phyloP scores from a whole-genome alignment of 2,113 vertebrate species.

The Anthoscopus minutus region DNA sequence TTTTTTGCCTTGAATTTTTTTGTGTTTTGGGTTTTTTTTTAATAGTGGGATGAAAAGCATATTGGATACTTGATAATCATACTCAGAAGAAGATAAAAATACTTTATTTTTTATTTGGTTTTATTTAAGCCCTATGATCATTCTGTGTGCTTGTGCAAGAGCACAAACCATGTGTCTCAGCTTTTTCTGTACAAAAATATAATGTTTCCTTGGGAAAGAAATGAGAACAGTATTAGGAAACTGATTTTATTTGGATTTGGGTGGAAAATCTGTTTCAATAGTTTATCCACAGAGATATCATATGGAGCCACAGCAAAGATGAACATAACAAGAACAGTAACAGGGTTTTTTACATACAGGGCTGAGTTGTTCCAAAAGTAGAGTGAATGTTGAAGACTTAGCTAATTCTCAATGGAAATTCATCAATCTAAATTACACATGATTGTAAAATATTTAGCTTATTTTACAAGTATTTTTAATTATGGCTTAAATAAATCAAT shows the following conservation, averaged over 20 bases:
- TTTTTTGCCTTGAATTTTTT: not conserved
- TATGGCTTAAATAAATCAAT: not conserved
- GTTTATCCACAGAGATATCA: not conserved
- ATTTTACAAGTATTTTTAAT: not conserved
- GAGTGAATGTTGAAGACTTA: not conserved
- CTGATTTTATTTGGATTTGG: not conserved
- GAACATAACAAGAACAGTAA: not conserved
- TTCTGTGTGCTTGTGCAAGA: rapidly evolving
- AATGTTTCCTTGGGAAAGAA: not conserved
- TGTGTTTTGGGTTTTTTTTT: not conserved
- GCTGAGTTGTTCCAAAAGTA: not conserved
- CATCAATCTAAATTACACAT: not conserved
- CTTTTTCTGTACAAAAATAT: not conserved
- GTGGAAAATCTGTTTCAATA: not conserved
- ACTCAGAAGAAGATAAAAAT: not conserved
- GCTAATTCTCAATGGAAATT: not conserved
- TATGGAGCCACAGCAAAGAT: not conserved
- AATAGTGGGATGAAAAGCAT: not conserved
- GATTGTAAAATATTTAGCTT: not conserved
- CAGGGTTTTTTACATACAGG: not conserved
- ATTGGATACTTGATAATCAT: not conserved
- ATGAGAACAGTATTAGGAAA: not conserved
- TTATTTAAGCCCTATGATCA: not conserved
- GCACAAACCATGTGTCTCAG: not conserved
- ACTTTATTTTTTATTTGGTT: not conserved